Evolutionary conservation across 2,888 invertebrate species (phyloP).

Genomic region (Ichneumoninae sp.): DNA sequence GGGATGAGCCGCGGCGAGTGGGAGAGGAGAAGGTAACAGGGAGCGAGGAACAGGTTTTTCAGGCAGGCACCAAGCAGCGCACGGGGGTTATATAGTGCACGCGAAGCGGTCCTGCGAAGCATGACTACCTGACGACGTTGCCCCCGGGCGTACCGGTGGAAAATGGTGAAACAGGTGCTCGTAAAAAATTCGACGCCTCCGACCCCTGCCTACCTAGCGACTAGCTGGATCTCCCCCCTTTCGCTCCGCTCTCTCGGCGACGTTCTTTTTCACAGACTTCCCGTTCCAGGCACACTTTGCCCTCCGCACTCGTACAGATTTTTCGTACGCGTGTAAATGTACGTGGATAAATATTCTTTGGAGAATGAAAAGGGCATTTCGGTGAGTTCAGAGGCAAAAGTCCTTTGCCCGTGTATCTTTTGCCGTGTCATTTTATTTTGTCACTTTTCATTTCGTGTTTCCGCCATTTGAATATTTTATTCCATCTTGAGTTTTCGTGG

Average conservation of each 20-base stretch:
- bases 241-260: conserved; percentile 7
- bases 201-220: conserved; percentile 15
- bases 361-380: conserved; percentile 20
- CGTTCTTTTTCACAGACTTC: conserved; percentile 31
- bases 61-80: conserved; percentile 73
- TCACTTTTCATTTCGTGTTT: neutral
- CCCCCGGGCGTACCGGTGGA: conserved; percentile 75
- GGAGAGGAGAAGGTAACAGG: conserved; percentile 58
- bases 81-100: conserved; percentile 65
- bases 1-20: conserved; percentile 23
- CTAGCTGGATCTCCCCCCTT: conserved; percentile 1
- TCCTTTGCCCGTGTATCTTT: neutral
- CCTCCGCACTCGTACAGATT: conserved; percentile 10
- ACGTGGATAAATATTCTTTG: conserved; percentile 20
- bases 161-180: conserved; percentile 80
- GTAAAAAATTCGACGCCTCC: conserved; percentile 69
- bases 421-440: neutral
- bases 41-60: conserved; percentile 79
- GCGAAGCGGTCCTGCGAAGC: conserved; percentile 73
- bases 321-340: neutral
- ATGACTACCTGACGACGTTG: conserved; percentile 80
- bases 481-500: neutral
- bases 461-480: conserved; percentile 34
- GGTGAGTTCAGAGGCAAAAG: conserved; percentile 33
- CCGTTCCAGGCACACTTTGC: conserved; percentile 42